Evolutionary conservation across 2,888 invertebrate species (phyloP).

Genomic region (Pelosia muscerda): DNA sequence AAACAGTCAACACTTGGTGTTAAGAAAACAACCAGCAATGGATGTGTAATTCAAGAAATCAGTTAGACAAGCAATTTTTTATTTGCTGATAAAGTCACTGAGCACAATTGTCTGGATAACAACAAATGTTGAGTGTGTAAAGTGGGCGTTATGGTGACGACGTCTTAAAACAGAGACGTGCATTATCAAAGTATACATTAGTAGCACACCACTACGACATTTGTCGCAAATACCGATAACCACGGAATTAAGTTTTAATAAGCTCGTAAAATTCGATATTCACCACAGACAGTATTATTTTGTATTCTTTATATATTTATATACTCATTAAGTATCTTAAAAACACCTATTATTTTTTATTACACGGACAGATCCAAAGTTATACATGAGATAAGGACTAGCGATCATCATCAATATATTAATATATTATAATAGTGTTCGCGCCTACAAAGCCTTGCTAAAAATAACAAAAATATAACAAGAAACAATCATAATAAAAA

Average conservation of each 20-base stretch:
- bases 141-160: conserved; percentile 12
- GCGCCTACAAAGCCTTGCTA: conserved; percentile 76
- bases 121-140: conserved; percentile 9
- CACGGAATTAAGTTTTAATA: conserved; percentile 83
- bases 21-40: background rate
- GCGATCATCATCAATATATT: conserved; percentile 65
- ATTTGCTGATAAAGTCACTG: background rate
- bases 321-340: conserved; percentile 74
- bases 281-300: conserved; percentile 83
- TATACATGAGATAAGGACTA: conserved; percentile 79
- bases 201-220: conserved; percentile 60
- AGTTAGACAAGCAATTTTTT: background rate
- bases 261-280: conserved; percentile 86
- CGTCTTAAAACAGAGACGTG: conserved; percentile 58
- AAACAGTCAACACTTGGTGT: conserved; percentile 17
- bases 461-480: conserved; percentile 74
- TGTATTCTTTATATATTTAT: conserved; percentile 60
- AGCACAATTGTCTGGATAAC: background rate
- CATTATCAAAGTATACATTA: conserved; percentile 68
- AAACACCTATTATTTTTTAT: conserved; percentile 65
- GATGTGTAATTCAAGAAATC: background rate
- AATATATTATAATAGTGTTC: conserved; percentile 62
- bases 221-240: conserved; percentile 66
- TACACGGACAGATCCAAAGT: conserved; percentile 83
- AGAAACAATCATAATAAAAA: conserved; percentile 76